Percentiles rank a stretch among this genome's conserved stretches.
These are phyloP conservation scores for Drosophila mimica DNA, from an alignment of 2,888 invertebrate genomes.

Conservation along the genomic window DNA sequence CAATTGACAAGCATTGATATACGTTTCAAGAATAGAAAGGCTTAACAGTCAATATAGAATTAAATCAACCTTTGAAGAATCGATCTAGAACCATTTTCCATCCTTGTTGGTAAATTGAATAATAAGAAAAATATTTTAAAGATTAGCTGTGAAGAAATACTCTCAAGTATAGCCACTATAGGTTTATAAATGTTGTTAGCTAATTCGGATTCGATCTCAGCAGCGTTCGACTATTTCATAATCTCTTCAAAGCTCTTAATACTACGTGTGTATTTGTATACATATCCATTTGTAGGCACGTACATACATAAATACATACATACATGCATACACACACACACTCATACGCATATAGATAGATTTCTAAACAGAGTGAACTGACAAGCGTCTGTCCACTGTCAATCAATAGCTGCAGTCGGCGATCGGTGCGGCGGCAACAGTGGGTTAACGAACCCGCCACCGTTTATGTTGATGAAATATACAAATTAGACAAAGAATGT, in stretches of 20 bases:
- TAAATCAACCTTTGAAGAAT: not conserved
- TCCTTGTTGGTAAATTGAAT: not conserved
- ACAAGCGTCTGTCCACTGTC: slow-evolving; percentile 70
- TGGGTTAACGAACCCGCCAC: slow-evolving; percentile 55
- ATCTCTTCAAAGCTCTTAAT: slow-evolving; percentile 10
- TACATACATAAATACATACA: not conserved
- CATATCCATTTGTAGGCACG: slow-evolving; percentile 12
- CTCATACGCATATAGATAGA: not conserved
- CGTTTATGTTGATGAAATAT: slow-evolving; percentile 64
- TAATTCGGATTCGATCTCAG: not conserved
- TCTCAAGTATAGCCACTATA: not conserved
- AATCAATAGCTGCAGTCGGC: slow-evolving; percentile 72
- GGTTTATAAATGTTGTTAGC: not conserved
- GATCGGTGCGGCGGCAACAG: slow-evolving; percentile 42
- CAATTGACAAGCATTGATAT: not conserved
- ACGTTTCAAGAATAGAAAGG: not conserved
- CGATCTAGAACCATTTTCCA: not conserved
- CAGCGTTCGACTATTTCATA: not conserved
- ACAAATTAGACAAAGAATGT: slow-evolving; percentile 72
- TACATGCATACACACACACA: not conserved
- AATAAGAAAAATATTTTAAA: not conserved
- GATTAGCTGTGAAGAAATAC: not conserved
- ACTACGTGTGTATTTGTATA: slow-evolving; percentile 19
- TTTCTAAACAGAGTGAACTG: slow-evolving; percentile 47
- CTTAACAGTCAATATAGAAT: not conserved